Conservation (phyloP, 2,113 vertebrate species). For the Megaleporinus macrocephalus region DNA sequence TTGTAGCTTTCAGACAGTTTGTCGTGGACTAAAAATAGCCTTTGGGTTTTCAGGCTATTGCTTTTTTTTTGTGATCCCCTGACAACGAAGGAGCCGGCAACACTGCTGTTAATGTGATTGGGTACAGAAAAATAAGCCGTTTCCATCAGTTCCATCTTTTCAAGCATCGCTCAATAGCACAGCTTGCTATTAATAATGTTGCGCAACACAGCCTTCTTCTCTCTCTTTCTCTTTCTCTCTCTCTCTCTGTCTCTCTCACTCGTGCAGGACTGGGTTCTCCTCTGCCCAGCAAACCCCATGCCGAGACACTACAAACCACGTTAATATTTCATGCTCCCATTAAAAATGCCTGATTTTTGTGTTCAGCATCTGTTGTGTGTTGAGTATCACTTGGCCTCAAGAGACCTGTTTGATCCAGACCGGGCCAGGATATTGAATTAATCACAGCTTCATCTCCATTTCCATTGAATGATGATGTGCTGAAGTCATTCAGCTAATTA, state of each 20-base stretch:
- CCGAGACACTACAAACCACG: conserved; percentile 85
- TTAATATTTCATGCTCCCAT: conserved; percentile 96
- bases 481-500: conserved; percentile 59
- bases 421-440: conserved; percentile 98
- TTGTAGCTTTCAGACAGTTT: background rate
- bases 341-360: conserved; percentile 90
- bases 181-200: background rate
- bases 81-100: background rate
- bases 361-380: conserved; percentile 78
- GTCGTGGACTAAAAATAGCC: background rate
- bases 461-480: conserved; percentile 91
- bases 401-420: conserved; percentile 97
- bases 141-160: background rate
- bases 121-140: background rate
- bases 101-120: background rate
- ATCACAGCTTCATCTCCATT: conserved; percentile 96
- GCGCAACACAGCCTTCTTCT: background rate
- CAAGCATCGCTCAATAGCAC: background rate
- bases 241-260: conserved; percentile 59
- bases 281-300: conserved; percentile 75
- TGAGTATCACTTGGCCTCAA: conserved; percentile 88
- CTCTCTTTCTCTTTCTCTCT: background rate
- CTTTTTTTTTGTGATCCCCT: background rate
- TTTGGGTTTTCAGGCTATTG: background rate
- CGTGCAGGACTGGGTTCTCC: conserved; percentile 79